A percentile compares a stretch with the other conserved stretches of the same genome.
These are phyloP conservation scores for Phalloptychus januarius DNA, from an alignment of 2,797 vertebrate genomes.

Conservation along the genomic window DNA sequence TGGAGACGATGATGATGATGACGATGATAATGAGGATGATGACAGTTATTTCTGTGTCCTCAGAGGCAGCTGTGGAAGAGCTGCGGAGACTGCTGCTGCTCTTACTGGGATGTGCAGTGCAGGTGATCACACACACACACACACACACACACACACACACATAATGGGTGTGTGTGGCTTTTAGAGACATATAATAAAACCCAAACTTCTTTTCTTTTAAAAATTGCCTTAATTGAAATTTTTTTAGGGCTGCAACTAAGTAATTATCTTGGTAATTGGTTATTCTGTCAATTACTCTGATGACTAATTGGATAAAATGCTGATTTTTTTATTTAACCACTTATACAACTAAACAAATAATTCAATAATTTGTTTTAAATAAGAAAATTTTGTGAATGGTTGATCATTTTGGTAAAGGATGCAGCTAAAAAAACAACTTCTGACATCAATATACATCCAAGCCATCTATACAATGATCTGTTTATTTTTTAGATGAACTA, in stretches of 20 bases:
- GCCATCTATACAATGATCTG: too few relatives aligned
- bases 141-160: not conserved
- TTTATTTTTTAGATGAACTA: too few relatives aligned
- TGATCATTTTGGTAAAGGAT: too few relatives aligned
- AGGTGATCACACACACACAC: slow-evolving; percentile 77
- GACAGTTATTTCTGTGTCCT: slow-evolving; percentile 62
- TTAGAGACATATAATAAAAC: not conserved
- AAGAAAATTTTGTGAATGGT: too few relatives aligned
- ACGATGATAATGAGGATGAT: slow-evolving; percentile 56
- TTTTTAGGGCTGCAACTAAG: not conserved
- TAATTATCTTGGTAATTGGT: too few relatives aligned
- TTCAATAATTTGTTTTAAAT: too few relatives aligned
- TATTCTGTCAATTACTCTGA: too few relatives aligned
- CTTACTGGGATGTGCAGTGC: slow-evolving; percentile 89
- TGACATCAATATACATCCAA: too few relatives aligned
- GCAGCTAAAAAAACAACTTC: too few relatives aligned
- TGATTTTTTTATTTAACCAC: not conserved
- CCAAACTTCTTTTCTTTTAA: not conserved
- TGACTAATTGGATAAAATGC: too few relatives aligned
- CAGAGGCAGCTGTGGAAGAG: slow-evolving; percentile 87
- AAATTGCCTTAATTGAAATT: not conserved
- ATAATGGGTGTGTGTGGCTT: too few relatives aligned
- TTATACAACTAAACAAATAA: too few relatives aligned
- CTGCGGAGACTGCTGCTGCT: slow-evolving; percentile 86
- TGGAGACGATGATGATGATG: slow-evolving; percentile 38